Evolutionary conservation across 2,113 vertebrate genomes (phyloP).

Genomic region (Xenopus tropicalis): UCB_Xtro_10.0 CM004445.2:105857001-105857500

Average conservation of each 20-base stretch:
- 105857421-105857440: too few species aligned
- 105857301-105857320: neutral
- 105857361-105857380: too few species aligned
- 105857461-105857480: too few species aligned
- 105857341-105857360: too few species aligned
- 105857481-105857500: too few species aligned
- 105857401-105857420: too few species aligned
- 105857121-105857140: slow-evolving; percentile 43
- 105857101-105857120: slow-evolving; percentile 54
- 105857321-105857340: neutral
- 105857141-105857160: slow-evolving; percentile 40
- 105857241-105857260: slow-evolving; percentile 5
- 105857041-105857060: slow-evolving; percentile 47
- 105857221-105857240: slow-evolving; percentile 27
- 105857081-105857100: slow-evolving; percentile 50
- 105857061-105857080: slow-evolving; percentile 43
- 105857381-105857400: too few species aligned
- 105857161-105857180: slow-evolving; percentile 5
- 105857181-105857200: neutral
- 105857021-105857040: slow-evolving; percentile 17
- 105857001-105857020: neutral
- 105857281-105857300: neutral
- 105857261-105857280: neutral
- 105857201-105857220: slow-evolving; percentile 1
- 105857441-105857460: too few species aligned